Conservation (phyloP, 2,888 invertebrate genomes). For the Platerodrilus igneus region DNA sequence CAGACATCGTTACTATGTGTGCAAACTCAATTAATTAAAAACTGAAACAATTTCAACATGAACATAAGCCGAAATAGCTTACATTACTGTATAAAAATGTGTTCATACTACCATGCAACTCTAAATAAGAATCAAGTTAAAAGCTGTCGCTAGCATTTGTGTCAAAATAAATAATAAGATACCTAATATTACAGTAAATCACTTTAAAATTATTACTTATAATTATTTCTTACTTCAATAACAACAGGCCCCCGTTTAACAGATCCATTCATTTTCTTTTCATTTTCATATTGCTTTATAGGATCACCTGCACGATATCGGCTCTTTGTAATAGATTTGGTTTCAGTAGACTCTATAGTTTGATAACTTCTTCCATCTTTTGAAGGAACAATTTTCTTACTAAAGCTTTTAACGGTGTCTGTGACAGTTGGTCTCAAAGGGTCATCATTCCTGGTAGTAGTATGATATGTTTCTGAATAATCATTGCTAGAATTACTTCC, state of each 20-base stretch:
- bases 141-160: too few species aligned
- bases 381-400: slow-evolving; percentile 63
- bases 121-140: too few species aligned
- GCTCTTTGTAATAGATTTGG: slow-evolving; percentile 65
- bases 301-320: slow-evolving; percentile 53
- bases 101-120: too few species aligned
- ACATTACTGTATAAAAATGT: too few species aligned
- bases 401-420: slow-evolving; percentile 65
- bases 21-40: too few species aligned
- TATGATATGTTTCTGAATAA: slow-evolving; percentile 67
- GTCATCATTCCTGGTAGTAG: slow-evolving; percentile 63
- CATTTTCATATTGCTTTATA: slow-evolving; percentile 56
- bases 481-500: slow-evolving; percentile 67
- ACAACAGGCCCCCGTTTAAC: slow-evolving; percentile 53
- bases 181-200: too few species aligned
- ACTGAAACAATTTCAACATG: too few species aligned
- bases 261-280: slow-evolving; percentile 42
- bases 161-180: neutral
- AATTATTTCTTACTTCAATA: slow-evolving; percentile 56
- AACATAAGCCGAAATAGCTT: too few species aligned
- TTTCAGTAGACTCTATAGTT: slow-evolving; percentile 67
- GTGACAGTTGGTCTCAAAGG: slow-evolving; percentile 65
- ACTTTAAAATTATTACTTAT: slow-evolving; percentile 34
- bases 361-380: slow-evolving; percentile 61
- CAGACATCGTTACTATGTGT: too few species aligned